phyloP scores from a whole-genome alignment of 2,797 vertebrate genomes.

The Sebastes paucispinis region DNA sequence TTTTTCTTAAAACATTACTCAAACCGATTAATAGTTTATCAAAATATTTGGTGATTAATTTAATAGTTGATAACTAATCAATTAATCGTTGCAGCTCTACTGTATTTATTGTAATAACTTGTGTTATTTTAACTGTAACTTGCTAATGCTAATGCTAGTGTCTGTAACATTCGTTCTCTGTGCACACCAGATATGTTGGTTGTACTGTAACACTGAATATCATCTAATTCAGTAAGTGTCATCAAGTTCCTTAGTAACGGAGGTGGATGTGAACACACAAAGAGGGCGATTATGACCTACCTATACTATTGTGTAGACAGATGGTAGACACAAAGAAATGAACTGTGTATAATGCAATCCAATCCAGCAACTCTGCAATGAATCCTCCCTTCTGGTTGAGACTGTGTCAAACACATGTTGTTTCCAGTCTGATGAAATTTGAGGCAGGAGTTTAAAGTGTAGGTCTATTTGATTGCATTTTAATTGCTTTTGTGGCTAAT shows the following conservation, averaged over 20 bases:
- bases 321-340: background rate
- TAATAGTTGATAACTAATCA: too few relatives aligned
- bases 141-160: too few relatives aligned
- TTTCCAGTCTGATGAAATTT: background rate
- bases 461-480: background rate
- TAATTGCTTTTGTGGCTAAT: background rate
- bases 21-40: too few relatives aligned
- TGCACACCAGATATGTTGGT: background rate
- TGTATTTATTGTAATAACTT: too few relatives aligned
- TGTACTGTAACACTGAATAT: background rate
- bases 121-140: too few relatives aligned
- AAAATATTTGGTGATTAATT: too few relatives aligned
- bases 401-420: background rate
- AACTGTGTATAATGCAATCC: background rate
- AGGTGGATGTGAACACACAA: background rate
- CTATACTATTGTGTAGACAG: background rate
- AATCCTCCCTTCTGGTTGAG: background rate
- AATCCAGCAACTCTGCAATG: background rate
- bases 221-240: background rate
- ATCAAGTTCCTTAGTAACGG: background rate
- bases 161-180: background rate
- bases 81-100: background rate
- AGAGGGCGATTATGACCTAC: background rate
- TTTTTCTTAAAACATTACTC: too few relatives aligned
- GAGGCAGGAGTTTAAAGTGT: background rate